Evolutionary conservation across 2,888 invertebrate genomes (phyloP), one percentile per base, ranked within the genome.

Genomic region (Polietes domitor): DNA sequence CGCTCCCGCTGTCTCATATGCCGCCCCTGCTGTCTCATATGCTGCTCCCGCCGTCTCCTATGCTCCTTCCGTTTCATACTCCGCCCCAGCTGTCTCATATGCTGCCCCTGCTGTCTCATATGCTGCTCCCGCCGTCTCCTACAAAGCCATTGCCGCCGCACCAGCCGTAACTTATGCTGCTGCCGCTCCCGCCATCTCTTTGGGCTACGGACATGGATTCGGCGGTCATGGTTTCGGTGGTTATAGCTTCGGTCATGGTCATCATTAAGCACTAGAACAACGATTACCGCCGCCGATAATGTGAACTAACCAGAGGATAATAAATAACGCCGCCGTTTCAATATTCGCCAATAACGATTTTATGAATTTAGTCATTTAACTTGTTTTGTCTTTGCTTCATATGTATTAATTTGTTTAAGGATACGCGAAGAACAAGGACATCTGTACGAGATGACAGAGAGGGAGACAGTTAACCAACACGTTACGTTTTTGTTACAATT

Each of bases 181-280:
- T 43, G 78, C 82, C 43, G 82, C 65, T 15, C 71, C 87, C 5
- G 86, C 85, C 15, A 55, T 82, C 12, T 70, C 41, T 3, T 86
- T n/a, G 85, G 65, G 73, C 87, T 26, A 87, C 87, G 84, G 83
- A 19, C 73, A 83, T 83, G 82, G 84, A 1, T 53, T 47, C 26
- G 53, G 75, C 6, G 75, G 75, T 17, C 63, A 47, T 26, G 63
- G 75, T 17, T 58, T 63, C 37, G 53, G n/a, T 47, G 65, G 80
- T 53, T 37, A 74, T 68, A 75, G 78, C 37, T 89, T 87, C 87
- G 89, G 41, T 19, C 50, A 88, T 87, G 89, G 43, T 50, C 75
- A 82, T 26, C 68, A 50, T 50, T 70, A 70, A 50, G 21, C 26
- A 41, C 1, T 37, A 26, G 3, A 43, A 43, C n/a, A 53, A 61